phyloP scores from a whole-genome alignment of 2,113 vertebrate species.

The Dasyurus viverrinus region DNA sequence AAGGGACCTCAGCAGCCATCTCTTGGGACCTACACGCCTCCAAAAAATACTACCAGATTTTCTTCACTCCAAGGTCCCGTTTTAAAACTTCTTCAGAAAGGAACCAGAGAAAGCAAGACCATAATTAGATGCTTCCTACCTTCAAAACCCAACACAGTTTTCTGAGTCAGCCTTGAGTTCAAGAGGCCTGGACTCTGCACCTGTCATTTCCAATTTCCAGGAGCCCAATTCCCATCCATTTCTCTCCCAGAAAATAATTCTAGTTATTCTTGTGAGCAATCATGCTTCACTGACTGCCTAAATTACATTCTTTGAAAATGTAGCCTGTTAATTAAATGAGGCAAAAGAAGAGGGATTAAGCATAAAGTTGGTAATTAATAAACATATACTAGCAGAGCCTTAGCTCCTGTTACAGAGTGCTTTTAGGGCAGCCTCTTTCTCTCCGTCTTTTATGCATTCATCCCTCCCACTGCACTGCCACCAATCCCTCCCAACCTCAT shows the following conservation, averaged over 20 bases:
- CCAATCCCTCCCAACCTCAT: neutral
- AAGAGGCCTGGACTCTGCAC: neutral
- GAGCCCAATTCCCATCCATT: neutral
- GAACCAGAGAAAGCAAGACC: neutral
- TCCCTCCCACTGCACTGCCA: neutral
- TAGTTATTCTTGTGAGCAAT: neutral
- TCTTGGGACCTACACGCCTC: neutral
- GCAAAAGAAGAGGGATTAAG: neutral
- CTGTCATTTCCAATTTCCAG: neutral
- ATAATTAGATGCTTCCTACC: neutral
- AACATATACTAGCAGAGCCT: neutral
- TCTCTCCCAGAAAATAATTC: constrained; percentile 1
- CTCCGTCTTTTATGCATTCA: neutral
- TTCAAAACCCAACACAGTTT: neutral
- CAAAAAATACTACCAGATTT: neutral
- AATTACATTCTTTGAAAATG: constrained; percentile 1
- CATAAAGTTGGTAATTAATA: constrained; percentile 11
- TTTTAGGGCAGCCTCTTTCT: neutral
- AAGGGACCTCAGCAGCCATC: neutral
- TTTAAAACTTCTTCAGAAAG: neutral
- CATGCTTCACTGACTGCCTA: neutral
- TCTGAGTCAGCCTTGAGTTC: neutral
- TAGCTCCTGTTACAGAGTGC: neutral
- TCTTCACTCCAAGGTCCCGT: neutral
- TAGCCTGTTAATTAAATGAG: constrained; percentile 18